Evolutionary conservation across 2,888 invertebrate species (phyloP), one percentile per base, ranked within the genome.

Genomic region (Caenorhabditis sinica): DNA sequence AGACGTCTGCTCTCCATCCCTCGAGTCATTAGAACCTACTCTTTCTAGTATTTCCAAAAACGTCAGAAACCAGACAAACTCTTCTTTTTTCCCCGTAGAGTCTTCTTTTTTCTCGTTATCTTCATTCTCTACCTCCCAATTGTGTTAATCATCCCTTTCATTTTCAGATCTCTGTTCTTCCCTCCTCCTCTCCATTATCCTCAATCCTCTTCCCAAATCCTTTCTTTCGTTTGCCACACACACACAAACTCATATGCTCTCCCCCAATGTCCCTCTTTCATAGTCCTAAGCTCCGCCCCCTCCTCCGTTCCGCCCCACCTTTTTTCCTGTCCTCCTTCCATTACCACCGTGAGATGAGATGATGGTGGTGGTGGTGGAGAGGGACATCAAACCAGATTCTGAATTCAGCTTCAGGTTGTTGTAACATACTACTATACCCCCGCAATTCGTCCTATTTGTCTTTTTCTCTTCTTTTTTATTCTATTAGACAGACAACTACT

Each of bases 331-430:
- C 68, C 36, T 71, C 66, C 66, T 40, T n/a, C 63, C 56, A 43
- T 58, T 65, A 58, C 56, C 49, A 61, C 43, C 49, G 23, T 33
- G 73, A 33, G 73, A 56, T 53, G 60, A 40, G 36, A 40, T 61
- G 65, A 30, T 5, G 25, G 28, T 25, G 25, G 30, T 43, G 63
- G 63, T 43, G 63, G 65, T 20, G 15, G 43, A 25, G 15, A 30
- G n/a, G n/a, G 60, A 28, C 74, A 33, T 63, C 56, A 77, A 77
- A 77, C 77, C 77, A 77, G 77, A 77, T 69, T 77, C 58, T 25
- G 25, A 33, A 51, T 58, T 65, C 43, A 43, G 25, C 63, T 63
- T 25, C 28, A 30, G 53, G n/a, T 66, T 58, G 25, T 68, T 75
- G 68, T 76, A 76, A 76, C 68, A 75, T 20, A 58, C 58, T 33